Base-by-base conservation (phyloP, 1,140 invertebrate genomes). In the Maconellicoccus hirsutus region DNA sequence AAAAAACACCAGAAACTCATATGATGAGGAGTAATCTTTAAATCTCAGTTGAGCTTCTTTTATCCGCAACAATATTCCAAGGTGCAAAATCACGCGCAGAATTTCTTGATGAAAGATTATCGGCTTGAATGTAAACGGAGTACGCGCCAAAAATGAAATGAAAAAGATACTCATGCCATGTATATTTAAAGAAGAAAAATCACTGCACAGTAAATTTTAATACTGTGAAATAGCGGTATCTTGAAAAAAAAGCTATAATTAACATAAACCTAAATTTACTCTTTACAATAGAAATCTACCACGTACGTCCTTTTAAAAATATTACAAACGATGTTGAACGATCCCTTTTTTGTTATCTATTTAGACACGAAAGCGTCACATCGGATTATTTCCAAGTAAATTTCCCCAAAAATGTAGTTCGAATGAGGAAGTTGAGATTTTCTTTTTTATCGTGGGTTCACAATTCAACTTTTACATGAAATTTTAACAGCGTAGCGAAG, bases 11-110 rank as follows among this genome's bases (percentile, higher is more conserved):
- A 52, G 42, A 16, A 19, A 52, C 3, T 52, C 42, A 19, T 19
- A 52, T 16, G 42, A 52, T 52, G 16, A 16, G n/a, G 42, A 52
- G 42, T 52, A 52, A 52, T 52, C 42, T 52, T 52, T 52, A 52
- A 52, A 52, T 52, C 42, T 52, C 42, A 52, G 42, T 52, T 52
- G 42, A 52, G 42, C 42, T 52, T 52, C 42, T 52, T 52, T 52
- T 52, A 52, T 52, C 42, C 42, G 10, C 2, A 52, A 16, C 42
- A 52, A 52, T 52, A 52, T 52, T 52, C 42, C 42, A n/a, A n/a
- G 42, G 12, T 52, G 42, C 29, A 33, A 52, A 52, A 52, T 52
- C 42, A 52, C 16, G 42, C 42, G 42, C 42, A 16, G 42, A 52
- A 52, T 52, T 52, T 16, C 12, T 52, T 52, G 42, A 52, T 52